Base-by-base conservation (phyloP, 2,113 vertebrate genomes). In the Rafetus swinhoei region DNA sequence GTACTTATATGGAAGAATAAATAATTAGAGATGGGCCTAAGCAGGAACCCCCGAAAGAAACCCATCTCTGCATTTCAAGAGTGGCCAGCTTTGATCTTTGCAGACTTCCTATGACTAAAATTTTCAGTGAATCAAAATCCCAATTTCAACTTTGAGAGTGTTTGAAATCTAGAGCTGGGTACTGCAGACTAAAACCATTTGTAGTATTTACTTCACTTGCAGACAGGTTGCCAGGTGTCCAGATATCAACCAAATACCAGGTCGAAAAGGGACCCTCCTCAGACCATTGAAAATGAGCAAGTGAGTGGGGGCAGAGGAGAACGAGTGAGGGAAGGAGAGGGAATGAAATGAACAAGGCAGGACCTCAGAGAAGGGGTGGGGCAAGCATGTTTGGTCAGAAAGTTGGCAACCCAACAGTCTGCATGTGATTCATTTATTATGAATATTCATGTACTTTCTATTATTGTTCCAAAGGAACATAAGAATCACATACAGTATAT, bases 391-490 rank as follows among this genome's bases (percentile, higher is more conserved):
- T 54, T 14, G 14, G 53, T 54, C 53, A 14, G 53, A 54, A 54
- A 54, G 53, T 14, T 54, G 53, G 53, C 53, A 54, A 54, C 53
- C 6, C 53, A 54, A 54, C 10, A 81, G 59, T 82, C 84, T 85
- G 54, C 53, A 76, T 52, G 11, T 90, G 94, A 96, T 86, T 95
- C 84, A 89, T 72, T 56, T 82, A 18, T 45, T 55, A 5, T 93
- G 81, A 95, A 85, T 95, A 95, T 94, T 94, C 84, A 91, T 29
- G 18, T 12, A 82, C 0, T 0, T 74, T 19, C 4, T 32, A 92
- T 39, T 2, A 2, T 45, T 54, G 35, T 45, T 93, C 25, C 14
- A 79, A 25, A 94, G 24, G 52, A 76, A 91, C 94, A 65, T 76
- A 93, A 81, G 27, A 57, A 72, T 84, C 69, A 1, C n/a, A 88